Percentiles rank a stretch among this genome's conserved stretches.
phyloP scores from a whole-genome alignment of 2,888 invertebrate genomes.

The Stegana nigrithorax region DNA sequence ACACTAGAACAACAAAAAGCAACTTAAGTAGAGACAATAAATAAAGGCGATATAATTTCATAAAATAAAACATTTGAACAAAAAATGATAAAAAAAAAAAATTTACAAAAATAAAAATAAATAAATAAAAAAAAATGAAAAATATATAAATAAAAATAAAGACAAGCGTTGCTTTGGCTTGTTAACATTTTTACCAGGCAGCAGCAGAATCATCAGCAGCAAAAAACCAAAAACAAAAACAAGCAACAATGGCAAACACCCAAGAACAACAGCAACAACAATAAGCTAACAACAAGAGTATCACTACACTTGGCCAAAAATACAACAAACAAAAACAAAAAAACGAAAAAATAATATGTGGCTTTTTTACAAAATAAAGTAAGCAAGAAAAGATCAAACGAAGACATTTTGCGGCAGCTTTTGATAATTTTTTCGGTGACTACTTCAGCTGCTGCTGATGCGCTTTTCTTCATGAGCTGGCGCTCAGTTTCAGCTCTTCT shows the following conservation, averaged over 20 bases:
- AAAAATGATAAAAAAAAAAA: not conserved
- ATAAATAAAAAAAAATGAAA: not conserved
- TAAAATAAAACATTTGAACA: not conserved
- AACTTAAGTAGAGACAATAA: conserved; percentile 8
- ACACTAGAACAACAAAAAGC: conserved; percentile 30
- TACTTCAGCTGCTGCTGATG: not conserved
- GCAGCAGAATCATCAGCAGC: conserved; percentile 25
- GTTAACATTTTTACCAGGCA: conserved; percentile 55
- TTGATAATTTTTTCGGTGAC: conserved; percentile 55
- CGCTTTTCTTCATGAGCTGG: conserved; percentile 7
- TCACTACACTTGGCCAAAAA: conserved; percentile 42
- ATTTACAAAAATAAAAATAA: not conserved
- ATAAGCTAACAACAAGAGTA: conserved; percentile 19
- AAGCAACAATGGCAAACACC: conserved; percentile 14
- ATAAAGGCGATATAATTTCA: conserved; percentile 15
- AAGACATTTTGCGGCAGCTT: conserved; percentile 58
- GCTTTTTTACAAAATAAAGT: no score
- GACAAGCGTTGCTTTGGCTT: conserved; percentile 44
- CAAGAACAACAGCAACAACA: conserved; percentile 21
- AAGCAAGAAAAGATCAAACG: conserved; percentile 48
- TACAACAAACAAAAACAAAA: conserved; percentile 27
- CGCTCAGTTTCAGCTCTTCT: conserved; percentile 13
- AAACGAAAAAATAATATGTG: not conserved
- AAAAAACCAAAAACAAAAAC: not conserved
- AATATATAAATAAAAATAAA: conserved; percentile 21